These are phyloP conservation scores for Cassiopea andromeda DNA, from an alignment of 30 jellyfish, hydroid and myxozoan genomes.

Conservation along the genomic window DNA sequence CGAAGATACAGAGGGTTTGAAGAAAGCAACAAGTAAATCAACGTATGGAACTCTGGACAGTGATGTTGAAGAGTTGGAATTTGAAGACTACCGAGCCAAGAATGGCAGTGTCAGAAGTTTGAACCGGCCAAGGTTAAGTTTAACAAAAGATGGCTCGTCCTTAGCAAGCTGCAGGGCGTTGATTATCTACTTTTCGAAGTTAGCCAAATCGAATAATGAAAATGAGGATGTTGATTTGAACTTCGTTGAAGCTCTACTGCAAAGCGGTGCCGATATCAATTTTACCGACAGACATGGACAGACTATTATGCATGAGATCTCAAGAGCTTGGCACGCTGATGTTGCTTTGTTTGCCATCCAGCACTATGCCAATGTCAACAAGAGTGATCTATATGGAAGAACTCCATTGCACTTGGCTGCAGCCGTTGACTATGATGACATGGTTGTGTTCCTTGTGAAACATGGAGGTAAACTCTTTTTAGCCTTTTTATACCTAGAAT, in stretches of 20 bases:
- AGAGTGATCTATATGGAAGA: conserved; percentile 75
- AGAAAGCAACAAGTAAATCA: no score
- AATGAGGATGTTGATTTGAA: conserved; percentile 71
- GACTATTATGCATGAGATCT: conserved; percentile 74
- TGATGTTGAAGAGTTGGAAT: no score
- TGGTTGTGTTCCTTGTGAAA: conserved; percentile 68
- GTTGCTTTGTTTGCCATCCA: conserved; percentile 71
- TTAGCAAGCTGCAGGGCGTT: conserved; percentile 70
- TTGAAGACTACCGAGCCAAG: no score
- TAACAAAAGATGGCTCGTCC: no score
- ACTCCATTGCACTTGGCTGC: conserved; percentile 96
- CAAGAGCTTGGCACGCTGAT: conserved; percentile 89
- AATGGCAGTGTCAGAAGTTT: no score
- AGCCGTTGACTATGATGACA: conserved; percentile 77
- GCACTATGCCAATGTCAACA: conserved; percentile 74
- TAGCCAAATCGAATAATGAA: conserved; percentile 55
- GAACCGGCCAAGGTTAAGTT: no score
- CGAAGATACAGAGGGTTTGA: no score
- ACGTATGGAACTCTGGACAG: no score
- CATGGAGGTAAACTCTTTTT: conserved; percentile 65
- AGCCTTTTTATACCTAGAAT: no score
- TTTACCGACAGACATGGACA: conserved; percentile 83
- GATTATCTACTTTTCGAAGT: conserved; percentile 71
- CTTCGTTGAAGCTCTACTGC: conserved; percentile 70
- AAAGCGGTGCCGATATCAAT: conserved; percentile 87